Conservation (phyloP, 2,888 invertebrate species). For the Diarsia mendica region DNA sequence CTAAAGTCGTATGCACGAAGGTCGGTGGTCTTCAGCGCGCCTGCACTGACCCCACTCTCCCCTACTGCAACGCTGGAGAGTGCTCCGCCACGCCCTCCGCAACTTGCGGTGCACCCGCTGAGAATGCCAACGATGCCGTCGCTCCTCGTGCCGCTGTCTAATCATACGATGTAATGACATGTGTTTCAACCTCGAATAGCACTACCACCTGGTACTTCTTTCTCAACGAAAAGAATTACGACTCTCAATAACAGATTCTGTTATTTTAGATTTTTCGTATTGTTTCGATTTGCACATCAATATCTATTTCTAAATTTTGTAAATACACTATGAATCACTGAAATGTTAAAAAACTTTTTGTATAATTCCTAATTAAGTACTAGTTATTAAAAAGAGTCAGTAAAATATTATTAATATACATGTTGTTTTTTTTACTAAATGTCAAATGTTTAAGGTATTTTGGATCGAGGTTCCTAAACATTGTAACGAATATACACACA, state of each 20-base stretch:
- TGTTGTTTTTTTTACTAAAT: too few species aligned
- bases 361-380: background rate
- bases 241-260: constrained; percentile 1
- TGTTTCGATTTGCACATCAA: constrained; percentile 3
- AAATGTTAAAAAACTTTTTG: background rate
- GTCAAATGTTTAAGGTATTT: too few species aligned
- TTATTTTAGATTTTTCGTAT: background rate
- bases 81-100: constrained; percentile 85
- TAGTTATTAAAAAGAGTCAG: constrained; percentile 23
- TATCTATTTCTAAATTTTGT: constrained; percentile 12
- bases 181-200: constrained; percentile 18
- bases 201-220: constrained; percentile 24
- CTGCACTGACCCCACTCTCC: constrained; percentile 83
- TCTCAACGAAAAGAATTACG: constrained; percentile 30
- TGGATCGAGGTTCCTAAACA: too few species aligned
- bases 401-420: constrained; percentile 12
- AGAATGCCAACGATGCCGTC: constrained; percentile 31
- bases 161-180: constrained; percentile 33
- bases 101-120: constrained; percentile 72
- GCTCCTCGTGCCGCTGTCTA: constrained; percentile 40
- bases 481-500: too few species aligned
- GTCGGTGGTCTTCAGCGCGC: constrained; percentile 80
- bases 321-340: background rate
- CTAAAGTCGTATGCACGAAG: constrained; percentile 83
- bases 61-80: constrained; percentile 85